These are phyloP conservation scores for Nyctibius bracteatus DNA, from an alignment of 2,113 vertebrate genomes.

Conservation along the genomic window DNA sequence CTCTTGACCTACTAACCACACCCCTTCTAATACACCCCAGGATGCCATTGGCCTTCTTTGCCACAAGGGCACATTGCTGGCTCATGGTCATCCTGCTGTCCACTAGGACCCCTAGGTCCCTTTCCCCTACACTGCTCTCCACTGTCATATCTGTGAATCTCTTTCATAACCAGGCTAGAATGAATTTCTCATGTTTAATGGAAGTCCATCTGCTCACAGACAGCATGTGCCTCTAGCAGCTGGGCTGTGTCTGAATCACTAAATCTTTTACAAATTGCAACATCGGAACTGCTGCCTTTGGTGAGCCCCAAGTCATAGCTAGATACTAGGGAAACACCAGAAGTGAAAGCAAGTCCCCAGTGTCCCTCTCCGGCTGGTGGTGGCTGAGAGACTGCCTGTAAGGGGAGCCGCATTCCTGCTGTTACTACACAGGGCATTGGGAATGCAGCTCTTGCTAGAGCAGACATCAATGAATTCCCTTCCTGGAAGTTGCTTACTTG, in stretches of 20 bases:
- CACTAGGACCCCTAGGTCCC: too few relatives aligned
- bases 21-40: too few relatives aligned
- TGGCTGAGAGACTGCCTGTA: neutral
- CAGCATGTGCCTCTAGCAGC: neutral
- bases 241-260: neutral
- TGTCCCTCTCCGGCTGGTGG: neutral
- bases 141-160: neutral
- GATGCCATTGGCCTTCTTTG: too few relatives aligned
- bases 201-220: neutral
- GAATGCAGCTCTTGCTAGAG: neutral
- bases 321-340: neutral
- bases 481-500: neutral
- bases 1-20: too few relatives aligned
- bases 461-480: neutral
- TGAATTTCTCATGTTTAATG: neutral
- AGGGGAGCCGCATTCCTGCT: neutral
- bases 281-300: neutral
- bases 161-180: neutral
- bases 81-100: too few relatives aligned
- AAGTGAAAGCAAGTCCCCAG: neutral
- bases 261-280: neutral
- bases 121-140: too few relatives aligned
- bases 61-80: too few relatives aligned
- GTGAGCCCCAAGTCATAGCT: neutral
- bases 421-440: neutral